These are phyloP conservation scores for Ceramica pisi DNA, from an alignment of 2,888 invertebrate genomes.

Conservation along the genomic window DNA sequence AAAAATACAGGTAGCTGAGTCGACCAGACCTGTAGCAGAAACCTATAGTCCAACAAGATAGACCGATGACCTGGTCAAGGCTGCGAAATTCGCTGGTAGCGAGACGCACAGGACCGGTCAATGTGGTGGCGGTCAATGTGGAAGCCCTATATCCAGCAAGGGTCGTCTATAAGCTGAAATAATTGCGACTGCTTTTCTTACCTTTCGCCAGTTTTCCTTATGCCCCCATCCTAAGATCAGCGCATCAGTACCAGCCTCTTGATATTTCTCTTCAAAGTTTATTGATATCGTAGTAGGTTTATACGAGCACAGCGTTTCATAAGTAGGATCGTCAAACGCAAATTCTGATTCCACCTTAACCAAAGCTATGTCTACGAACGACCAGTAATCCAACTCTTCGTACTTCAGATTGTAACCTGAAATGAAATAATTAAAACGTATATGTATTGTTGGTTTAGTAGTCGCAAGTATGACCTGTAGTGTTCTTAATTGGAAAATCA, in stretches of 20 bases:
- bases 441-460: background rate
- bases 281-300: slow-evolving; percentile 66
- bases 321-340: slow-evolving; percentile 50
- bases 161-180: no score
- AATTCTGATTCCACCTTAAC: slow-evolving; percentile 73
- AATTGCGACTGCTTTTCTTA: slow-evolving; percentile 28
- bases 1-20: no score
- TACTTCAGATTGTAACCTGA: slow-evolving; percentile 73
- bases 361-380: slow-evolving; percentile 75
- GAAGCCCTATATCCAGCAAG: no score
- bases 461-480: no score
- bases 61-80: no score
- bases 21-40: no score
- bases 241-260: slow-evolving; percentile 62
- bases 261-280: slow-evolving; percentile 68
- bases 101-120: no score
- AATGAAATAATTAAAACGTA: slow-evolving; percentile 12
- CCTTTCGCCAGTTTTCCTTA: slow-evolving; percentile 63
- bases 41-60: no score
- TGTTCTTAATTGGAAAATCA: no score
- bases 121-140: no score
- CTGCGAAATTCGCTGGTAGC: no score
- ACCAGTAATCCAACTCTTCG: slow-evolving; percentile 72
- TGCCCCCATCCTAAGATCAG: slow-evolving; percentile 74
- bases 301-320: slow-evolving; percentile 64